Percentiles rank a stretch among this genome's conserved stretches.
Conservation (phyloP, 2,888 invertebrate genomes). For the Acanthosepion pharaonis region DNA sequence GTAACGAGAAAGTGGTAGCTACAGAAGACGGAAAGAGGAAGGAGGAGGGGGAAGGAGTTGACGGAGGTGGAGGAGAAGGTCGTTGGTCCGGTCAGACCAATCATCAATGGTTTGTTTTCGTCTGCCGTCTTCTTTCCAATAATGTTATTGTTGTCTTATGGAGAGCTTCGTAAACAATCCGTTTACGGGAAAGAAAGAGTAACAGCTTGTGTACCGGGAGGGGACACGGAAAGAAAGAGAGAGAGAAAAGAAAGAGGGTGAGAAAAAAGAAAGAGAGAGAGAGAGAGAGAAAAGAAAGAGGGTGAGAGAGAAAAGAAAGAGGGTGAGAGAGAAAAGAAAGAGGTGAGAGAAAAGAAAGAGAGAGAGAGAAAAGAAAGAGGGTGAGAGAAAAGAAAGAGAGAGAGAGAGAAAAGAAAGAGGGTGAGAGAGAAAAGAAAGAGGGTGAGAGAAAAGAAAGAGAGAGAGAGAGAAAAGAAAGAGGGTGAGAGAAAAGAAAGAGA, state of each 20-base stretch:
- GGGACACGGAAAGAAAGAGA: neutral
- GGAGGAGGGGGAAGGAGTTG: neutral
- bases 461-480: neutral
- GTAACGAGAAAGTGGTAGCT: neutral
- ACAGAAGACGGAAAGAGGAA: neutral
- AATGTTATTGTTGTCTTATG: neutral
- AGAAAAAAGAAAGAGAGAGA: neutral
- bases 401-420: neutral
- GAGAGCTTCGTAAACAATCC: neutral
- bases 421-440: neutral
- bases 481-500: neutral
- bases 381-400: neutral
- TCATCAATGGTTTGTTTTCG: neutral
- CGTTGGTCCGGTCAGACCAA: neutral
- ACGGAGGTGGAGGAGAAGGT: neutral
- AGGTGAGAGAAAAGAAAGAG: too few relatives aligned
- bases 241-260: neutral
- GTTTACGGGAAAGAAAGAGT: neutral
- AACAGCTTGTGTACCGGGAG: neutral
- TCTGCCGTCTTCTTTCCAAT: neutral
- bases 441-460: neutral
- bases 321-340: too few relatives aligned
- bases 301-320: neutral
- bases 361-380: neutral
- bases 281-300: neutral